Conservation (phyloP, 2,888 invertebrate species). For the Villa cingulata region DNA sequence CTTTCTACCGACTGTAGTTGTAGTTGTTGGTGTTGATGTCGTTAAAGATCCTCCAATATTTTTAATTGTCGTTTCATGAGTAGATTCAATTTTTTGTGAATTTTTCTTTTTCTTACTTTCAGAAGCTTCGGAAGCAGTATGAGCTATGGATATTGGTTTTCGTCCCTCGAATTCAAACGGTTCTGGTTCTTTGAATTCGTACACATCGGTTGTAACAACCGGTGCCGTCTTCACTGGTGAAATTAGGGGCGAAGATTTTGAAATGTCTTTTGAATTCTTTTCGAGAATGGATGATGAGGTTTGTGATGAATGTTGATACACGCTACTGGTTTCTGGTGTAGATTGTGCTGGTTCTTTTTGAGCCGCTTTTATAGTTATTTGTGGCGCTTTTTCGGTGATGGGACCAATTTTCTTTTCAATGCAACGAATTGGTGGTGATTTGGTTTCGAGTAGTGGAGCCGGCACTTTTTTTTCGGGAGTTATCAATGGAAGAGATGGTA, state of each 20-base stretch:
- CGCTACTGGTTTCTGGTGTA: background rate
- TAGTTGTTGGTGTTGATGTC: conserved; percentile 1
- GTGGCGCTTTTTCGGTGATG: background rate
- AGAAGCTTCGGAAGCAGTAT: conserved; percentile 9
- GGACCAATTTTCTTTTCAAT: conserved; percentile 20
- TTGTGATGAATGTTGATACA: conserved; percentile 5
- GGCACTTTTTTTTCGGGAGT: background rate
- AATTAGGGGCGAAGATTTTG: background rate
- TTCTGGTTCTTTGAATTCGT: conserved; percentile 81
- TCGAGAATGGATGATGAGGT: conserved; percentile 3
- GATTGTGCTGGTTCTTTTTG: conserved; percentile 1
- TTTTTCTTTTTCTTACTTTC: conserved; percentile 13
- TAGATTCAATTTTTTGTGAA: conserved; percentile 2
- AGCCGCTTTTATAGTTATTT: background rate
- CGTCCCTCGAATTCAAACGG: conserved; percentile 73
- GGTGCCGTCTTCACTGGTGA: background rate
- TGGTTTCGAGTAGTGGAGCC: conserved; percentile 1
- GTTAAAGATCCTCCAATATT: background rate
- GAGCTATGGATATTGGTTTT: conserved; percentile 16
- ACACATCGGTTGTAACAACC: conserved; percentile 45
- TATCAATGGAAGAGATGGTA: background rate
- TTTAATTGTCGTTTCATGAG: conserved; percentile 1
- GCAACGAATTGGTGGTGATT: background rate
- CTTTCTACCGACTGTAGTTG: conserved; percentile 2
- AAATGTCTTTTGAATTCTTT: background rate